Evolutionary conservation across 2,113 vertebrate genomes (phyloP).

Genomic region (Eublepharis macularius): DNA sequence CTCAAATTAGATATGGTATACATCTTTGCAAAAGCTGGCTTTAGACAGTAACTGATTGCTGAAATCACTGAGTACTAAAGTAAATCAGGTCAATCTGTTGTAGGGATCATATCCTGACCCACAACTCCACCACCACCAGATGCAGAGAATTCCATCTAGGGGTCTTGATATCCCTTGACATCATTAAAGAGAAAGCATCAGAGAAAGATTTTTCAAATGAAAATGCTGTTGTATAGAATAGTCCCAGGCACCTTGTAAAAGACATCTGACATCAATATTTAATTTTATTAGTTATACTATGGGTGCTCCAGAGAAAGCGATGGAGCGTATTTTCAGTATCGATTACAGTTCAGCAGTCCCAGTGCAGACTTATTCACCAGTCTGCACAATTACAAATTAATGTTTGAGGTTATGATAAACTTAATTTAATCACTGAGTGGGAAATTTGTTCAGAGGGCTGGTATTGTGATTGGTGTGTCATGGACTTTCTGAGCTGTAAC

Average conservation of each 20-base stretch:
- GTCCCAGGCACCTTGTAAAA: conserved; percentile 59
- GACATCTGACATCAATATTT: conserved; percentile 68
- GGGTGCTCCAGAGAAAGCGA: conserved; percentile 58
- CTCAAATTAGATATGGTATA: not conserved
- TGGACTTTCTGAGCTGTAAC: not conserved
- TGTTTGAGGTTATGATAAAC: conserved; percentile 61
- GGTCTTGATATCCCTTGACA: not conserved
- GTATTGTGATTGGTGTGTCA: not conserved
- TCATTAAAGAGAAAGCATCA: not conserved
- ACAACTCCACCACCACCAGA: not conserved
- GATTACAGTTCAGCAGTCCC: conserved; percentile 61
- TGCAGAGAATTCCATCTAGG: not conserved
- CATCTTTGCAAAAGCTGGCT: not conserved
- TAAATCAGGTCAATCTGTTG: not conserved
- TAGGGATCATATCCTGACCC: not conserved
- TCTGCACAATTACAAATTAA: conserved; percentile 62
- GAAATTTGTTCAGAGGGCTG: conserved; percentile 53
- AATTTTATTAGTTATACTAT: conserved; percentile 74
- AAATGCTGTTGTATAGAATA: conserved; percentile 32
- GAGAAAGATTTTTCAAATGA: conserved; percentile 46
- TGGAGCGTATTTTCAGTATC: conserved; percentile 59
- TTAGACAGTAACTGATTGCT: not conserved
- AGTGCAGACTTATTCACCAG: conserved; percentile 56
- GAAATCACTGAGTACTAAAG: not conserved
- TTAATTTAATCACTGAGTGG: conserved; percentile 13